Base-by-base conservation (phyloP, 2,888 invertebrate species). In the Acanthacorydalis orientalis region DNA sequence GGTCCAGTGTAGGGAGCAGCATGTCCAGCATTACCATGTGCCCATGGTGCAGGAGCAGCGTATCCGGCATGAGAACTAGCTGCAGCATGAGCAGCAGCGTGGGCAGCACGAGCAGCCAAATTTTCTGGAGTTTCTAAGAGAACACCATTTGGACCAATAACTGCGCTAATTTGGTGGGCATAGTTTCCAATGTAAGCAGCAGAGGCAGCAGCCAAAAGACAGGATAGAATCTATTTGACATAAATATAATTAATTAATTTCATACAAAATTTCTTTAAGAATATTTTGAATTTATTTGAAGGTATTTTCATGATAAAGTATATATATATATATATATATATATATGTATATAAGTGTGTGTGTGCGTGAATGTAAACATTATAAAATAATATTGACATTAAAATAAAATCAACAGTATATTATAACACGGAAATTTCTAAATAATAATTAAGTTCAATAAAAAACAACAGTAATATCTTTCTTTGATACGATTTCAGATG, bases 51-150 rank as follows among this genome's bases (percentile, higher is more conserved):
- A 53, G 69, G 69, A 56, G 69, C 66, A 64, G 69, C 69, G 14
- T 70, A 70, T 12, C 71, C 69, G 45, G 70, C 70, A 57, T 70
- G 71, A 51, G 71, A 71, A 50, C 70, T 69, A 46, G 70, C 71
- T 3, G 70, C 71, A 60, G 43, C 14, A 15, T 49, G 46, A 40
- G 44, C 39, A 3, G 33, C 44, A 23, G 47, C 48, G 33, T 41
- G 47, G 9, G 47, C 45, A 32, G 35, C 44, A 7, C 38, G 47
- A n/a, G 44, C 51, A 10, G 47, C 47, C 37, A 39, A 12, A 38
- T 44, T 23, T 31, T 16, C 43, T 15, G 48, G 35, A 11, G 43
- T 14, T 43, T 48, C 48, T 10, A 44, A 15, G 15, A 35, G 44
- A n/a, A 44, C 44, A 14, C 44, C 44, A 37, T 44, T 44, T 14